Base-by-base conservation (phyloP, 2,113 vertebrate genomes). In the Ovis canadensis region DNA sequence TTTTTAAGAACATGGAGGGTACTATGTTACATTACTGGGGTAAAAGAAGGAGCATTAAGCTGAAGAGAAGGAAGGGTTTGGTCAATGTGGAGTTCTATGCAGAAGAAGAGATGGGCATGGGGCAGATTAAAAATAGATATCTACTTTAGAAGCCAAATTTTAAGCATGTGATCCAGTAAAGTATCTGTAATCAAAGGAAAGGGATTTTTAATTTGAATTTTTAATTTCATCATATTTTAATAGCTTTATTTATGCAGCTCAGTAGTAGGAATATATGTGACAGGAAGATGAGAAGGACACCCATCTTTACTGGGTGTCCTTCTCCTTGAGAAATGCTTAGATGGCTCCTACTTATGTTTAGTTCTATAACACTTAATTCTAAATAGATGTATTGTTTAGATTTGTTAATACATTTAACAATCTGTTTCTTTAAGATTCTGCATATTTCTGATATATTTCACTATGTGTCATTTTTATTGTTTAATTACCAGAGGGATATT, bases 131-230 rank as follows among this genome's bases (percentile, higher is more conserved):
- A 97, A 95, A 81, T 90, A 92, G 57, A 33, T 62, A 40, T 4
- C 60, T 91, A 92, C 45, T 84, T 80, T 40, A 90, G 62, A 97
- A 90, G 84, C 23, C 74, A 95, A 59, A 91, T 94, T 88, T 88
- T 94, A 89, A 90, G 7, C 81, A 48, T 89, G 12, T 81, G 31
- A 96, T 21, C 50, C 54, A 54, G 88, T 74, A 62, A 96, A 77
- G 8, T 4, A 4, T 52, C 14, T 98, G 10, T 50, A 95, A 97
- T 91, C 5, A 78, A 82, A 95, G n/a, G 71, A 67, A 84, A 96
- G 88, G 15, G 27, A 96, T 15, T 92, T 95, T 87, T 40, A 87
- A 67, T 94, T 93, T 81, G 83, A 86, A 88, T n/a, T 96, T 96
- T 93, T 80, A 92, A 84, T 92, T 90, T 52, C 16, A 90, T 57